phyloP scores from a whole-genome alignment of 2,797 vertebrate species.

The Ctenopoma kingsleyae region DNA sequence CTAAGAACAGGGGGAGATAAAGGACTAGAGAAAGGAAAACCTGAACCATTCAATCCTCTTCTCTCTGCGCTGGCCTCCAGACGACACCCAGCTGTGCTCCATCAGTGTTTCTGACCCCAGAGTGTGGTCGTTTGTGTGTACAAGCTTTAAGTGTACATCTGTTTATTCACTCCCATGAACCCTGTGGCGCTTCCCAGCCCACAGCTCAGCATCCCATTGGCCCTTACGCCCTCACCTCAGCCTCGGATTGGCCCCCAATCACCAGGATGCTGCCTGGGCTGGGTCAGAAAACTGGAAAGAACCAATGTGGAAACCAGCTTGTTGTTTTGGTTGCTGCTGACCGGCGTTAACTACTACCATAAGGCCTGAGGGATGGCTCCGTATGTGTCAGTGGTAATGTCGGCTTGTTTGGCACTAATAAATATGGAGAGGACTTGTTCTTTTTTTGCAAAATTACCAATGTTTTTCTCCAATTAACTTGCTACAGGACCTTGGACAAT shows the following conservation, averaged over 20 bases:
- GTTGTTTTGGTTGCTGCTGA: conserved; percentile 75
- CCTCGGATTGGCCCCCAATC: conserved; percentile 61
- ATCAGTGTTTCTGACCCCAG: conserved; percentile 47
- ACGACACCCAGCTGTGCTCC: conserved; percentile 57
- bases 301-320: conserved; percentile 61
- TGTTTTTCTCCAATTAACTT: conserved; percentile 45
- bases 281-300: conserved; percentile 56
- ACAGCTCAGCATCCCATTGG: conserved; percentile 58
- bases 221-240: conserved; percentile 45
- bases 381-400: conserved; percentile 64
- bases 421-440: conserved; percentile 37
- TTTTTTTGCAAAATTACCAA: conserved; percentile 42
- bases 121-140: conserved; percentile 29
- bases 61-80: conserved; percentile 23
- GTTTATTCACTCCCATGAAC: conserved; percentile 61
- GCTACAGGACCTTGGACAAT: conserved; percentile 48
- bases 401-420: conserved; percentile 59
- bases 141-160: conserved; percentile 40
- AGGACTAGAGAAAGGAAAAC: conserved; percentile 23
- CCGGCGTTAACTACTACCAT: conserved; percentile 69
- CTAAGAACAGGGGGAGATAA: conserved; percentile 36
- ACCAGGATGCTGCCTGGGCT: conserved; percentile 45
- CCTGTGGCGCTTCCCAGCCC: conserved; percentile 44
- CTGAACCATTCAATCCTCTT: conserved; percentile 14
- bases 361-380: conserved; percentile 66